Percentiles rank a stretch among this genome's conserved stretches.
phyloP scores from a whole-genome alignment of 2,113 vertebrate species.

The Apteryx owenii region DNA sequence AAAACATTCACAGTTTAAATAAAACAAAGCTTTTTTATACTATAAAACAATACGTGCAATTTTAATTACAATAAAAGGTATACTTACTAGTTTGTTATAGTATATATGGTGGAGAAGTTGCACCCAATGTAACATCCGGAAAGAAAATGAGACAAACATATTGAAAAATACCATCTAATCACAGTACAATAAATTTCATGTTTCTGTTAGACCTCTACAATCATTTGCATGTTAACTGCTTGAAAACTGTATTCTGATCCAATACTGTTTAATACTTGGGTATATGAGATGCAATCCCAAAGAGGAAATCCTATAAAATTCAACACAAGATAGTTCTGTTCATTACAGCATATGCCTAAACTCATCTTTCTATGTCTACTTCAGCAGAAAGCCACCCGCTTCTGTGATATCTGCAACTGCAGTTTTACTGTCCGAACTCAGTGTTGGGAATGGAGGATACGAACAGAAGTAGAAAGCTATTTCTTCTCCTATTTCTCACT shows the following conservation, averaged over 20 bases:
- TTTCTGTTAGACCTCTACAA: background rate
- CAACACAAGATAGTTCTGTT: background rate
- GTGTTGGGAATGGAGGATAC: background rate
- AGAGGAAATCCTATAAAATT: background rate
- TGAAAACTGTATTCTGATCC: background rate
- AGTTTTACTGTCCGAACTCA: background rate
- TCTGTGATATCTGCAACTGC: background rate
- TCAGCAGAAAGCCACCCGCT: background rate
- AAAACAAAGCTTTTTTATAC: background rate
- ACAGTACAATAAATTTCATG: background rate
- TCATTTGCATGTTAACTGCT: background rate
- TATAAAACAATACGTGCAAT: background rate
- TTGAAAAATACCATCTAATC: background rate
- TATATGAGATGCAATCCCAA: background rate
- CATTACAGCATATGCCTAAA: background rate
- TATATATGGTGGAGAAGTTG: background rate
- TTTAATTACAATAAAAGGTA: background rate
- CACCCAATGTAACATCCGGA: background rate
- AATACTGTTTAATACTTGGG: background rate
- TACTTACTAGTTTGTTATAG: background rate
- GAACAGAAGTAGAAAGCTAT: accelerated
- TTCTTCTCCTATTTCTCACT: background rate
- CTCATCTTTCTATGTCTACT: background rate
- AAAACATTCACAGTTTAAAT: background rate
- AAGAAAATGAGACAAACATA: background rate